Base-by-base conservation (phyloP, 2,888 invertebrate genomes). In the Amphipyra tragopoginis region DNA sequence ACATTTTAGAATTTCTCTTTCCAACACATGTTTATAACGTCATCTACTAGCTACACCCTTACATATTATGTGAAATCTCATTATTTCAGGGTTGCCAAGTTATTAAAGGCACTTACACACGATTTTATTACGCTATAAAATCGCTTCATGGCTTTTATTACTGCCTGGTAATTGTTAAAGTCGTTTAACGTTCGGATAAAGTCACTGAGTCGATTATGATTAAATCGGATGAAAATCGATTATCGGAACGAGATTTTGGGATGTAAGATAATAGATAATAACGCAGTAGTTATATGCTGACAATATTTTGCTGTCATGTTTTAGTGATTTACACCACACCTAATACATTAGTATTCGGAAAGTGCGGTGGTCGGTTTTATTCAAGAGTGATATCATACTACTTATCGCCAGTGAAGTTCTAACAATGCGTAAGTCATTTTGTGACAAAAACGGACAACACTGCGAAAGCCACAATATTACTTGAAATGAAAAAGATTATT, bases 91-190 rank as follows among this genome's bases (percentile, higher is more conserved):
- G 65, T 63, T 68, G 51, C 65, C 60, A 61, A 74, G 77, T 77
- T 75, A 79, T 77, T 77, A 70, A 77, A 73, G 52, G 67, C 66
- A 65, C 76, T 67, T 66, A 73, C 55, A 75, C 50, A 70, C 53
- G 57, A 59, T 62, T 79, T 79, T 79, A 79, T 79, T 48, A 52
- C 51, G 63, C 52, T 53, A 76, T 79, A 70, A 79, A 79, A 76
- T 75, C 54, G 74, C 59, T 66, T 68, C 69, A 70, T 60, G 54
- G 63, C 65, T 69, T 79, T 79, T 79, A 79, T 69, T 71, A 75
- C 73, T 64, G 40, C 49, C 55, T 63, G 66, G 80, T 79, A 77
- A 79, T 79, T 79, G 79, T 77, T 77, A 74, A 74, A 72, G 62
- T 70, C 77, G 65, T 75, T 77, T 70, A 74, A 55, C 63, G 70